These are phyloP conservation scores for Anodontia alba DNA, from an alignment of 2,888 invertebrate genomes.

Conservation along the genomic window DNA sequence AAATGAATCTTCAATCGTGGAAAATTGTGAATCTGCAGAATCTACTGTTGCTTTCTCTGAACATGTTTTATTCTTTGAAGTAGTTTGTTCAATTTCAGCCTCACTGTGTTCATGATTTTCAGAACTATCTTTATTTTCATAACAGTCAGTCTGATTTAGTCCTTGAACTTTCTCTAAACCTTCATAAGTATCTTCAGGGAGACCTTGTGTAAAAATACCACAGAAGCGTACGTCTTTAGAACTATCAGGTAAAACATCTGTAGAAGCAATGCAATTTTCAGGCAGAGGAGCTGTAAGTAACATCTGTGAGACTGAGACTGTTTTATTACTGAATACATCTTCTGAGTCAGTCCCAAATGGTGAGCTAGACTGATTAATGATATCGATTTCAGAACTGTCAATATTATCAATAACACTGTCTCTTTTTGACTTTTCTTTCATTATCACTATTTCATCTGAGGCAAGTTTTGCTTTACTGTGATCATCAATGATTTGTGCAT, in stretches of 20 bases:
- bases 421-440: background rate
- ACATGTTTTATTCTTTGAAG: too few relatives aligned
- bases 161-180: background rate
- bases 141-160: too few relatives aligned
- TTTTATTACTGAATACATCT: background rate
- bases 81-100: too few relatives aligned
- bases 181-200: background rate
- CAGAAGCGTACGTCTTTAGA: background rate
- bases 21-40: too few relatives aligned
- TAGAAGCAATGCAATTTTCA: too few relatives aligned
- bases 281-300: background rate
- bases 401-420: too few relatives aligned
- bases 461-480: too few relatives aligned
- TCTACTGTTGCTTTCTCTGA: too few relatives aligned
- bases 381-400: too few relatives aligned
- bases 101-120: too few relatives aligned
- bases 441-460: background rate
- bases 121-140: too few relatives aligned
- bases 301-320: background rate
- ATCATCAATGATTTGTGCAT: too few relatives aligned
- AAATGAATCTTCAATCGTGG: background rate
- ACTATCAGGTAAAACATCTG: background rate
- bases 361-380: background rate
- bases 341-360: background rate
- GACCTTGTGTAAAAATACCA: constrained; percentile 19